These are phyloP conservation scores for Sarcophaga subvicina DNA, from an alignment of 2,888 invertebrate species.

Conservation along the genomic window DNA sequence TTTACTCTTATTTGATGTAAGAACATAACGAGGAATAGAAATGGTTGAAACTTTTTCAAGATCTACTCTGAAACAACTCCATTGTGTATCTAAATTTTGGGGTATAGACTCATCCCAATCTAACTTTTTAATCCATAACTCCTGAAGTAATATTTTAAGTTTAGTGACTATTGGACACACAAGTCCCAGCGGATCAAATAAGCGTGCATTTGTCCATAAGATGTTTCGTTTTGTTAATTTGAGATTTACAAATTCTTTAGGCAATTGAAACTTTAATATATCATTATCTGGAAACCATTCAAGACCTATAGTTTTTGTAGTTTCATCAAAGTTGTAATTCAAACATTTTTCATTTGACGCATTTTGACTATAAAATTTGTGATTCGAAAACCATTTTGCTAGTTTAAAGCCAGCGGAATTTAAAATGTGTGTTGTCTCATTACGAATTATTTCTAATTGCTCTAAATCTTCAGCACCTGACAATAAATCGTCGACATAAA, in stretches of 20 bases:
- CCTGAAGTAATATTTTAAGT: constrained; percentile 49
- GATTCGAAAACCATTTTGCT: constrained; percentile 38
- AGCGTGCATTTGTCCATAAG: constrained; percentile 35
- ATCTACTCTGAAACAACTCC: background rate
- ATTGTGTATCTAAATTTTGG: background rate
- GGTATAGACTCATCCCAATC: constrained; percentile 42
- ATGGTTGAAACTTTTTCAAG: constrained; percentile 33
- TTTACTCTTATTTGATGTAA: no score
- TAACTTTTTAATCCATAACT: constrained; percentile 39
- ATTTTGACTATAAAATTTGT: constrained; percentile 5
- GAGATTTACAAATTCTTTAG: background rate
- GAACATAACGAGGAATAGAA: constrained; percentile 5
- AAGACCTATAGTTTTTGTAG: constrained; percentile 33
- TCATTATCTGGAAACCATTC: constrained; percentile 56
- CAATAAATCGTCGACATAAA: constrained; percentile 65
- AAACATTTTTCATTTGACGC: background rate
- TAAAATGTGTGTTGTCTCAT: constrained; percentile 10
- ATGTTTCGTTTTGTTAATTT: constrained; percentile 44
- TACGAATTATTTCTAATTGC: constrained; percentile 7
- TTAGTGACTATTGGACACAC: constrained; percentile 36
- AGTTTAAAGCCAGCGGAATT: constrained; percentile 15
- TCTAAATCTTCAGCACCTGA: constrained; percentile 22
- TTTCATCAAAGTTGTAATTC: background rate
- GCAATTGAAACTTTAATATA: background rate
- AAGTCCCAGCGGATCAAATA: constrained; percentile 44